phyloP scores from a whole-genome alignment of 1,140 invertebrate species.

The Achroia grisella region DNA sequence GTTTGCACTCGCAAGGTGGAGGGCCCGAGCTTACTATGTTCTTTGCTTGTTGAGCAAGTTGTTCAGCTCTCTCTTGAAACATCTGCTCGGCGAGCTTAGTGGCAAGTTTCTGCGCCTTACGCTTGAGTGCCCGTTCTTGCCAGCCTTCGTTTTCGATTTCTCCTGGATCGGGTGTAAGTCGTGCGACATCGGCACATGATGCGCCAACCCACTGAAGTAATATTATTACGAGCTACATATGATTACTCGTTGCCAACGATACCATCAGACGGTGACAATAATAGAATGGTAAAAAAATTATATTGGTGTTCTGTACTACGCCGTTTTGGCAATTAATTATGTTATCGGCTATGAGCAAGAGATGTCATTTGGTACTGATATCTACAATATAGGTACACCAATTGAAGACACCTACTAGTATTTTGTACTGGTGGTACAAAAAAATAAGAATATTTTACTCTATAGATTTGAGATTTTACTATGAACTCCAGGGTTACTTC shows the following conservation, averaged over 20 bases:
- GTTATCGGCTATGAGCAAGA: too few relatives aligned
- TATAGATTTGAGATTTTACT: too few relatives aligned
- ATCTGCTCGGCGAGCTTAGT: conserved; percentile 42
- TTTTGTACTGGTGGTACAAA: too few relatives aligned
- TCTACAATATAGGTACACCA: too few relatives aligned
- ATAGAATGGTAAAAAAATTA: too few relatives aligned
- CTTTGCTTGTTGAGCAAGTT: conserved; percentile 35
- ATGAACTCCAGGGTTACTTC: too few relatives aligned
- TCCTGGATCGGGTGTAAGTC: conserved; percentile 8
- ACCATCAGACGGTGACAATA: too few relatives aligned
- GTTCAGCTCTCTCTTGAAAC: conserved; percentile 44
- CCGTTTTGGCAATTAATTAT: too few relatives aligned
- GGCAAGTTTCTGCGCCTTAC: conserved; percentile 42
- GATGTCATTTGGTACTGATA: too few relatives aligned
- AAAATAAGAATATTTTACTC: too few relatives aligned
- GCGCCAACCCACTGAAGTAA: conserved; percentile 45
- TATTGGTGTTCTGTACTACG: too few relatives aligned
- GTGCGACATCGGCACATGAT: conserved; percentile 37
- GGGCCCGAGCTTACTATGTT: conserved; percentile 29
- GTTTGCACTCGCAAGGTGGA: conserved; percentile 47
- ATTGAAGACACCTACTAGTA: too few relatives aligned
- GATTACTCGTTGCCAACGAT: not conserved
- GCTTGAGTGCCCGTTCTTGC: conserved; percentile 37
- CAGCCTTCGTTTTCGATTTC: conserved; percentile 22
- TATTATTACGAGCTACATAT: not conserved